Percentiles rank a stretch among this genome's conserved stretches.
These are phyloP conservation scores for Hemithea aestivaria DNA, from an alignment of 2,888 invertebrate species.

Conservation along the genomic window DNA sequence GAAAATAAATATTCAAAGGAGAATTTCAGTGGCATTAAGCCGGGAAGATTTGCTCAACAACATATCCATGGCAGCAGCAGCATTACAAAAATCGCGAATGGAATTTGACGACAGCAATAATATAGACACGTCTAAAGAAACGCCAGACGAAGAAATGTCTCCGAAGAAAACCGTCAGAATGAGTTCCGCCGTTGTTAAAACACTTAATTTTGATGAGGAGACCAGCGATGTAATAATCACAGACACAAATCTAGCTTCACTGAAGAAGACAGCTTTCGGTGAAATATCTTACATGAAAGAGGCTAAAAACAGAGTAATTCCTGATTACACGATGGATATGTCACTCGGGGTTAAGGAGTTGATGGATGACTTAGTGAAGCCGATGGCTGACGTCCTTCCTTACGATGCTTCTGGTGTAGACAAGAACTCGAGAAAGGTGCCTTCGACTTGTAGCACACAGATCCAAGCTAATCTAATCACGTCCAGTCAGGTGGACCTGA, in stretches of 20 bases:
- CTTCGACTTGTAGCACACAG: constrained; percentile 47
- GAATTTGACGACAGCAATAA: constrained; percentile 39
- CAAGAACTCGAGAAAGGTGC: constrained; percentile 15
- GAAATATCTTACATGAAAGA: constrained; percentile 48
- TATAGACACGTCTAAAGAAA: constrained; percentile 35
- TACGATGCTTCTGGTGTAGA: constrained; percentile 29
- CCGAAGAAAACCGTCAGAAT: constrained; percentile 31
- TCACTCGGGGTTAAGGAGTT: constrained; percentile 56
- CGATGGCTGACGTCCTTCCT: constrained; percentile 45
- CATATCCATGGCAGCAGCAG: constrained; percentile 57
- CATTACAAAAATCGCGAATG: constrained; percentile 44
- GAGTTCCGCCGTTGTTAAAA: constrained; percentile 59
- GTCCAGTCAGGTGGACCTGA: constrained; percentile 62
- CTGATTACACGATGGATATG: constrained; percentile 49
- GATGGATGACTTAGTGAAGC: constrained; percentile 64
- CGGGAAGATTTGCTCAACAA: constrained; percentile 53
- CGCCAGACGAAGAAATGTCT: constrained; percentile 12
- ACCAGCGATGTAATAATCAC: constrained; percentile 31
- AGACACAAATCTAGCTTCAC: constrained; percentile 33
- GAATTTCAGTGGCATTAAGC: constrained; percentile 46
- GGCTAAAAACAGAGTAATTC: constrained; percentile 53
- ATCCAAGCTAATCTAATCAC: constrained; percentile 55
- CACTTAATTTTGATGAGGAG: constrained; percentile 56
- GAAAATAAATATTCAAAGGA: constrained; percentile 36
- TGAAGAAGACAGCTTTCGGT: constrained; percentile 54